These are phyloP conservation scores for Octomys mimax DNA, from an alignment of 2,797 vertebrate species.

Conservation along the genomic window DNA sequence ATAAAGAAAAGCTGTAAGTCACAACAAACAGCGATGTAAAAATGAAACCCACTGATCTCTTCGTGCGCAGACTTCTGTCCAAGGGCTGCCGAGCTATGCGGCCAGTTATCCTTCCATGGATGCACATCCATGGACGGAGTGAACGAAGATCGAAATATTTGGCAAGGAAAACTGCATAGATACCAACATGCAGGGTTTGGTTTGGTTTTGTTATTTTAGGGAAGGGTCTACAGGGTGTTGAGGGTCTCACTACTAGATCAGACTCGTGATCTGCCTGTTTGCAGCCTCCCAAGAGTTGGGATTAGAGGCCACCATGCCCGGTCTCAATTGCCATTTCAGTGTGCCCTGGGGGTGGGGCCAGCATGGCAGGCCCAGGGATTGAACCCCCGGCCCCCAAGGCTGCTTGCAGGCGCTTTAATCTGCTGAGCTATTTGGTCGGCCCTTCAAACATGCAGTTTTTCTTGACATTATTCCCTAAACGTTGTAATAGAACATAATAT, in stretches of 20 bases:
- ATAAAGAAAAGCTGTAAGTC: conserved; percentile 30
- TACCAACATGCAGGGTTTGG: neutral
- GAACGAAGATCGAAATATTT: neutral
- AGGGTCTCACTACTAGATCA: too few species aligned
- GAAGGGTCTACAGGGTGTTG: too few species aligned
- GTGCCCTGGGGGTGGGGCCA: too few species aligned
- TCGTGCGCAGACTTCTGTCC: conserved; percentile 38
- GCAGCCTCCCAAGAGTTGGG: too few species aligned
- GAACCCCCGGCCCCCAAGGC: too few species aligned
- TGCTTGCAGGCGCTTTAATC: too few species aligned
- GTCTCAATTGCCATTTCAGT: too few species aligned
- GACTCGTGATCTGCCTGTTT: too few species aligned
- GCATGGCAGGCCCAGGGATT: too few species aligned
- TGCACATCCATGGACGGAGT: neutral
- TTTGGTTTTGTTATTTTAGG: too few species aligned
- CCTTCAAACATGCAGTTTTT: neutral
- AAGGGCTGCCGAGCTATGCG: neutral
- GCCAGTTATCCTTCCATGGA: neutral
- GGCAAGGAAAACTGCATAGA: neutral
- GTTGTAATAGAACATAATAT: neutral
- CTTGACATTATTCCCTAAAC: neutral
- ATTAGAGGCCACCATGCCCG: too few species aligned
- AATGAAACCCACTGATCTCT: conserved; percentile 45
- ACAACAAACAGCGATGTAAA: conserved; percentile 3
- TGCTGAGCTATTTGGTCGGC: too few species aligned